These are phyloP conservation scores for Salpingus planirostris DNA, from an alignment of 2,888 invertebrate species.

Conservation along the genomic window DNA sequence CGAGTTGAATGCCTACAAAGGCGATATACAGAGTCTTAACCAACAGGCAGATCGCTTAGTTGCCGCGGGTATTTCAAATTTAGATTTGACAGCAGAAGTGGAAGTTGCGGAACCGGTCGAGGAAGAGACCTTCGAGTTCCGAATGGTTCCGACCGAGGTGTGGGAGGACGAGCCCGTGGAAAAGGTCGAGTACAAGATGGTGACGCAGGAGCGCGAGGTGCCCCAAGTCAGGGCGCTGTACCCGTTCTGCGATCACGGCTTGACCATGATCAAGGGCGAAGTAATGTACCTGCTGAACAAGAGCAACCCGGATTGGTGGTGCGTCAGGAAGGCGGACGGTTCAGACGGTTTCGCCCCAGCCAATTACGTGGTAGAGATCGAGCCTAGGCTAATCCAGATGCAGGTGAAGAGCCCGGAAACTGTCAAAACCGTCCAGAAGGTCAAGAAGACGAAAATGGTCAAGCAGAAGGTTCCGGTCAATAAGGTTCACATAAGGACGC, in stretches of 20 bases:
- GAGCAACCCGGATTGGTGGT: constrained; percentile 99
- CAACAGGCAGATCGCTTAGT: constrained; percentile 70
- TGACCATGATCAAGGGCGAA: constrained; percentile 87
- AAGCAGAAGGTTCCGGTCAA: constrained; percentile 76
- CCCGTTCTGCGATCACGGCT: constrained; percentile 86
- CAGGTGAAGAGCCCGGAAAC: constrained; percentile 78
- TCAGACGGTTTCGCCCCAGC: constrained; percentile 96
- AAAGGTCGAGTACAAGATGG: constrained; percentile 73
- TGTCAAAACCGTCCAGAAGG: constrained; percentile 72
- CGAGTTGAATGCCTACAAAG: constrained; percentile 79
- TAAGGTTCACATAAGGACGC: constrained; percentile 26
- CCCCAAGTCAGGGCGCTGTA: constrained; percentile 84
- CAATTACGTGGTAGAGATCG: constrained; percentile 89
- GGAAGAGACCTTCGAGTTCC: constrained; percentile 49
- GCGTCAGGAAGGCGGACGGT: constrained; percentile 85
- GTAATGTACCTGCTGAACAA: constrained; percentile 84
- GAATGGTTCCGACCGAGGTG: constrained; percentile 79
- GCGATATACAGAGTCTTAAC: constrained; percentile 71
- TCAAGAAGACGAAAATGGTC: constrained; percentile 83
- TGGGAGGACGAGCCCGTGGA: constrained; percentile 90
- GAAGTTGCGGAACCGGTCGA: constrained; percentile 53
- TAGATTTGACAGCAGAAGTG: constrained; percentile 57
- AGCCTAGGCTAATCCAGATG: constrained; percentile 77
- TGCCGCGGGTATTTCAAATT: constrained; percentile 63
- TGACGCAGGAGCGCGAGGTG: constrained; percentile 76